A percentile compares a stretch with the other conserved stretches of the same genome.
Evolutionary conservation across 2,797 vertebrate species (phyloP).

Genomic region (Carapus acus): DNA sequence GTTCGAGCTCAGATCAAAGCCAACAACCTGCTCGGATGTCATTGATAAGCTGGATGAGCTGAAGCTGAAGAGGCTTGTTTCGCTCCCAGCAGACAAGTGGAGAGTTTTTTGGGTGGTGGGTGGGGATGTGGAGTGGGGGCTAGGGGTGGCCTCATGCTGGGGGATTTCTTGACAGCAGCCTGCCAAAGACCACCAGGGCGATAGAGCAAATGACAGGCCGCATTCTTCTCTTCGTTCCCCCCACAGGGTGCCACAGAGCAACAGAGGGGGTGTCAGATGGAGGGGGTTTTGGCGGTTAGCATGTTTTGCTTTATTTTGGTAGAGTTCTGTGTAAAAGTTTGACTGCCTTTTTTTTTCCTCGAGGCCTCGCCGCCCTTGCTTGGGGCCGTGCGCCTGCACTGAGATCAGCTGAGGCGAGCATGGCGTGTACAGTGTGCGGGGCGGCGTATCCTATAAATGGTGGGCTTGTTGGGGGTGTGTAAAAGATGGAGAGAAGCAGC

Average conservation of each 20-base stretch:
- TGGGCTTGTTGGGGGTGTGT: slow-evolving; percentile 46
- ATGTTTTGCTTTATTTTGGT: slow-evolving; percentile 36
- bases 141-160: slow-evolving; percentile 58
- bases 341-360: too few species aligned
- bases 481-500: slow-evolving; percentile 49
- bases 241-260: slow-evolving; percentile 14
- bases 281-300: slow-evolving; percentile 21
- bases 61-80: slow-evolving; percentile 55
- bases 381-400: slow-evolving; percentile 45
- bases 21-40: slow-evolving; percentile 59
- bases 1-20: slow-evolving; percentile 48
- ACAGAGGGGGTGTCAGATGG: slow-evolving; percentile 31
- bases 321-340: slow-evolving; percentile 35
- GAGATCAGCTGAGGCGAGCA: slow-evolving; percentile 24
- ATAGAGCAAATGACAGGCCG: slow-evolving; percentile 52
- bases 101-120: too few species aligned
- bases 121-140: too few species aligned
- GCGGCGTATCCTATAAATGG: slow-evolving; percentile 54
- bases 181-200: slow-evolving; percentile 69
- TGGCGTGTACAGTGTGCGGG: slow-evolving; percentile 16
- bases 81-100: slow-evolving; percentile 65
- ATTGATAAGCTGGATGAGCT: slow-evolving; percentile 47
- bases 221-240: slow-evolving; percentile 50
- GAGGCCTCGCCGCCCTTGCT: slow-evolving; percentile 31
- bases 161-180: slow-evolving; percentile 58